These are phyloP conservation scores for Oncopodura yosiiana DNA, from an alignment of 1,140 invertebrate species.

Conservation along the genomic window DNA sequence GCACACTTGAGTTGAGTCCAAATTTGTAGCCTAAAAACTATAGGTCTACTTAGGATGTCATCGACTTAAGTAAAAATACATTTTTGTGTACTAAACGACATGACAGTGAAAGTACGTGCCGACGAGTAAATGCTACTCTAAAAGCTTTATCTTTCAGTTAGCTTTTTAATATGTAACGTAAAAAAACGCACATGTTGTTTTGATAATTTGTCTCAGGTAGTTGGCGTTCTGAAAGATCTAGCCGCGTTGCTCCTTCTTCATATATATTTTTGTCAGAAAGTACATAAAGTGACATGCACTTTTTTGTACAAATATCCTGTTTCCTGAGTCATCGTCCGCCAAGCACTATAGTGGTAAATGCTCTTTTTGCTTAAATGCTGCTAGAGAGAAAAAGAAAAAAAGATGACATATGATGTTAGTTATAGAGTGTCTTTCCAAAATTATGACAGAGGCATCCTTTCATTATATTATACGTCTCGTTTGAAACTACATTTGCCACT, in stretches of 20 bases:
- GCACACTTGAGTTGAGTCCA: neutral
- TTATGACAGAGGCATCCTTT: neutral
- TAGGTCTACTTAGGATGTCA: neutral
- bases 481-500: no score
- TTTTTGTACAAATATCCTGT: conserved; percentile 11
- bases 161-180: no score
- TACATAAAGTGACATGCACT: neutral
- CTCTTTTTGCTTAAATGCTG: no score
- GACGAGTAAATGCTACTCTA: no score
- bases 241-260: conserved; percentile 1
- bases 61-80: neutral
- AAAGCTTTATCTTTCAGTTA: no score
- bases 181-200: no score
- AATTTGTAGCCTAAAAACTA: no score
- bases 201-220: neutral
- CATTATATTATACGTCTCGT: no score
- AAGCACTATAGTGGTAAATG: neutral
- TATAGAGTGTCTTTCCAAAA: neutral
- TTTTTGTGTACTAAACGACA: neutral
- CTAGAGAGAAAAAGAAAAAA: neutral
- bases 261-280: neutral
- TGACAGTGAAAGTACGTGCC: no score
- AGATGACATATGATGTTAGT: neutral
- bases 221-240: neutral
- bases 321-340: conserved; percentile 10